Evolutionary conservation across 2,888 invertebrate genomes (phyloP).

Genomic region (Brachyptera putata): DNA sequence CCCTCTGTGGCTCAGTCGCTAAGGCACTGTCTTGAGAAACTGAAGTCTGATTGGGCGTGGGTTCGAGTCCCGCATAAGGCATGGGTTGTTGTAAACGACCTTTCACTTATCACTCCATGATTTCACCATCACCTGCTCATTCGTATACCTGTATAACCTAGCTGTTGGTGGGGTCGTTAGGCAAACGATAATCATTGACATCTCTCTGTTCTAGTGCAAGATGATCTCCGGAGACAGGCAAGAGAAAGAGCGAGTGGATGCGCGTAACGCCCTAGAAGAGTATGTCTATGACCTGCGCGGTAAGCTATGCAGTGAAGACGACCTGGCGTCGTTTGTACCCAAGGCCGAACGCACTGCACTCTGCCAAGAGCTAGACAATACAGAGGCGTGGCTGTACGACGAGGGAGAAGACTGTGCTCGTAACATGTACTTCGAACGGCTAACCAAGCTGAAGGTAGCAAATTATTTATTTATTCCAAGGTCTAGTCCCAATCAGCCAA

Average conservation of each 20-base stretch:
- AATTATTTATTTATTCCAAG: no score
- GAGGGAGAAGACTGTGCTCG: conserved; percentile 91
- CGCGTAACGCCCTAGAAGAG: conserved; percentile 95
- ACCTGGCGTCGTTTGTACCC: conserved; percentile 69
- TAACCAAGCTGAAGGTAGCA: conserved; percentile 46
- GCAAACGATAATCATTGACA: no score
- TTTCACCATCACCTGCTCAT: no score
- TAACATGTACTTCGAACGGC: conserved; percentile 57
- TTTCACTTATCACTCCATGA: no score
- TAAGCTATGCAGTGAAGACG: conserved; percentile 73
- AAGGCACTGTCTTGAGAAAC: no score
- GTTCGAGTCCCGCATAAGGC: no score
- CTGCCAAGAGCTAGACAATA: conserved; percentile 66
- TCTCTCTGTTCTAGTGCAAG: conserved; percentile 53
- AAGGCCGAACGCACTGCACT: conserved; percentile 63
- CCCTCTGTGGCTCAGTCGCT: no score
- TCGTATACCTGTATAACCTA: no score
- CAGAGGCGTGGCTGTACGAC: conserved; percentile 97
- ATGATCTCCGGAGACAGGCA: conserved; percentile 83
- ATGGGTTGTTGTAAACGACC: no score
- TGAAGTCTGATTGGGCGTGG: no score
- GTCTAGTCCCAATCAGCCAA: no score
- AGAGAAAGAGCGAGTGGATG: conserved; percentile 93
- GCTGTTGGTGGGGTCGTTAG: no score
- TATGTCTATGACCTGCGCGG: conserved; percentile 96